Conservation (phyloP, 1,140 invertebrate genomes). For the Nomia melanderi region DNA sequence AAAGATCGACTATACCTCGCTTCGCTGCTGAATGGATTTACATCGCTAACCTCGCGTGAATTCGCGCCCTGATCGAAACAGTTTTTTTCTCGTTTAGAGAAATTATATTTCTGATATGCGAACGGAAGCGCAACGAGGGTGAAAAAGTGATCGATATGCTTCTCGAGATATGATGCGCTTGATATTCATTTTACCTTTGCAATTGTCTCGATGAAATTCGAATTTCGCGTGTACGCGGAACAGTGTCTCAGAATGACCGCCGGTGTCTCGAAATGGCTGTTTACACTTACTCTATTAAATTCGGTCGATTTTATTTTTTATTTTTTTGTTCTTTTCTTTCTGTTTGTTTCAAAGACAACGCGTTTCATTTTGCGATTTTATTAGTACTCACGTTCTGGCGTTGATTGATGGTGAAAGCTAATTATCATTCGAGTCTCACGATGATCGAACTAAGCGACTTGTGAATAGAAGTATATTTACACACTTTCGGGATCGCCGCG, state of each 20-base stretch:
- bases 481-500: not conserved
- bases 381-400: too few relatives aligned
- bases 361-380: too few relatives aligned
- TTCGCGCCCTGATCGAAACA: too few relatives aligned
- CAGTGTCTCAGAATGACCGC: too few relatives aligned
- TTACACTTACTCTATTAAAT: slow-evolving; percentile 43
- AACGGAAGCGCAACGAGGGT: not conserved
- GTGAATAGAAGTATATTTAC: slow-evolving; percentile 37
- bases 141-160: slow-evolving; percentile 20
- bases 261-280: too few relatives aligned
- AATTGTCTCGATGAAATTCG: too few relatives aligned
- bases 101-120: not conserved
- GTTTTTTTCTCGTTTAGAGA: too few relatives aligned
- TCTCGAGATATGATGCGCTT: slow-evolving; percentile 10
- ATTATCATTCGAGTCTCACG: not conserved
- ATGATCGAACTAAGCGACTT: not conserved
- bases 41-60: slow-evolving; percentile 5
- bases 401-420: not conserved
- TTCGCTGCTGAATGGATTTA: not conserved
- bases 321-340: too few relatives aligned
- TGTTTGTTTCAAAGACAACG: not conserved
- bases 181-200: not conserved
- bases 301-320: slow-evolving; percentile 32
- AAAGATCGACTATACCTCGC: not conserved
- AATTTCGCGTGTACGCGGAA: too few relatives aligned